Percentiles rank a stretch among this genome's conserved stretches.
These are phyloP conservation scores for Cerastoderma edule DNA, from an alignment of 2,888 invertebrate species.

Conservation along the genomic window DNA sequence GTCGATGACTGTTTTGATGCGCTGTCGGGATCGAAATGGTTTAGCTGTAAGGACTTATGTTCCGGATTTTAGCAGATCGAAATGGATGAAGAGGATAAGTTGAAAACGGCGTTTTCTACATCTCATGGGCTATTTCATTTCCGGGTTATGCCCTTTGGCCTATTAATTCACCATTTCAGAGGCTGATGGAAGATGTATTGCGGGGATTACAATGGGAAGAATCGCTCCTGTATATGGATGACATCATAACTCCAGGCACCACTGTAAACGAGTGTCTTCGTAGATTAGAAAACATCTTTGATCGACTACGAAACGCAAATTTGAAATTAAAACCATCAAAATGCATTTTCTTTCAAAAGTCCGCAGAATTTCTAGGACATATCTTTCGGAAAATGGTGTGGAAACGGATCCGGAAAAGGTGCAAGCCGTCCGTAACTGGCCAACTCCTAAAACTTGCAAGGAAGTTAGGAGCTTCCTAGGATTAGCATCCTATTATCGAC, in stretches of 20 bases:
- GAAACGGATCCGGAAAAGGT: slow-evolving; percentile 42
- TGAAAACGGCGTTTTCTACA: slow-evolving; percentile 57
- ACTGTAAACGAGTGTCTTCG: slow-evolving; percentile 26
- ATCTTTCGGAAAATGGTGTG: slow-evolving; percentile 29
- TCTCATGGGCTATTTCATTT: slow-evolving; percentile 49
- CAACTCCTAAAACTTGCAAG: slow-evolving; percentile 22
- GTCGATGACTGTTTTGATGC: slow-evolving; percentile 57
- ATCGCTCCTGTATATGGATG: slow-evolving; percentile 47
- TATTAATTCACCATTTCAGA: slow-evolving; percentile 62
- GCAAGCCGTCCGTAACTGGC: slow-evolving; percentile 30
- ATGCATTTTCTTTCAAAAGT: slow-evolving; percentile 37
- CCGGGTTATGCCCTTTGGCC: slow-evolving; percentile 50
- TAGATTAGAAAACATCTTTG: slow-evolving; percentile 33
- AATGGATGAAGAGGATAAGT: slow-evolving; percentile 42
- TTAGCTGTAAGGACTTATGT: slow-evolving; percentile 54
- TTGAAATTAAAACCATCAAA: slow-evolving; percentile 45
- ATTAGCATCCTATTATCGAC: slow-evolving; percentile 34
- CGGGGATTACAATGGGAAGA: slow-evolving; percentile 42
- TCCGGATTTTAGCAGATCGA: slow-evolving; percentile 58
- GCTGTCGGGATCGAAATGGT: slow-evolving; percentile 49
- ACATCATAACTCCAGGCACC: slow-evolving; percentile 34
- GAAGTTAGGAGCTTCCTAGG: slow-evolving; percentile 39
- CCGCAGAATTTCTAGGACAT: slow-evolving; percentile 38
- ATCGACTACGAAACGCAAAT: slow-evolving; percentile 27
- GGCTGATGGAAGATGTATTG: slow-evolving; percentile 57